Percentiles rank a stretch among this genome's conserved stretches.
Conservation (phyloP, 2,797 vertebrate species). For the Neomorphus geoffroyi region DNA sequence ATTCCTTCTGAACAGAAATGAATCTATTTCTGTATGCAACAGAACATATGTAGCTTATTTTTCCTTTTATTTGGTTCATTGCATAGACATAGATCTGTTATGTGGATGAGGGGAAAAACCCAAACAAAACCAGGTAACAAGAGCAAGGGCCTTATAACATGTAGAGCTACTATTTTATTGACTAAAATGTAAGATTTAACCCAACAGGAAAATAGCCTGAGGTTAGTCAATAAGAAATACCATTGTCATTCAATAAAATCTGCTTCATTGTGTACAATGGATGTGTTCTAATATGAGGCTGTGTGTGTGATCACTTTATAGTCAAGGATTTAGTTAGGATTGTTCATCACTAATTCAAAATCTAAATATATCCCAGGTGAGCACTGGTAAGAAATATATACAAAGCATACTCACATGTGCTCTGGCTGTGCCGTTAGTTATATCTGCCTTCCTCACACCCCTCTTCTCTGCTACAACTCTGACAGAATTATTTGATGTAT, state of each 20-base stretch:
- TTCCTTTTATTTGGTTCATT: neutral
- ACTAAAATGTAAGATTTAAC: neutral
- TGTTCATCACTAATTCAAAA: neutral
- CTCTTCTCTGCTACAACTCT: neutral
- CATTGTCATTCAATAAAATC: neutral
- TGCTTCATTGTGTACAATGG: neutral
- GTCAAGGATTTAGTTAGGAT: neutral
- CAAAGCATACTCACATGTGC: neutral
- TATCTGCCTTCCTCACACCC: neutral
- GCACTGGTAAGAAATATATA: neutral
- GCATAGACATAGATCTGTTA: neutral
- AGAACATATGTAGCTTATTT: neutral
- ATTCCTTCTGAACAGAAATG: neutral
- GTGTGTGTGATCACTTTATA: neutral
- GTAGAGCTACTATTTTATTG: neutral
- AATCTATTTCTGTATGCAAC: neutral
- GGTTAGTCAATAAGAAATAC: neutral
- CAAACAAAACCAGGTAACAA: neutral
- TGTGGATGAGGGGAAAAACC: neutral
- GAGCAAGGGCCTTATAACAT: neutral
- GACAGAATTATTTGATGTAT: neutral
- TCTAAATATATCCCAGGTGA: neutral
- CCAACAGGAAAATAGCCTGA: neutral
- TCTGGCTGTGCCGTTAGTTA: neutral
- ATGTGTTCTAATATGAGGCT: neutral